Evolutionary conservation across 2,797 vertebrate species (phyloP).

Genomic region (Coregonus suidteri): DNA sequence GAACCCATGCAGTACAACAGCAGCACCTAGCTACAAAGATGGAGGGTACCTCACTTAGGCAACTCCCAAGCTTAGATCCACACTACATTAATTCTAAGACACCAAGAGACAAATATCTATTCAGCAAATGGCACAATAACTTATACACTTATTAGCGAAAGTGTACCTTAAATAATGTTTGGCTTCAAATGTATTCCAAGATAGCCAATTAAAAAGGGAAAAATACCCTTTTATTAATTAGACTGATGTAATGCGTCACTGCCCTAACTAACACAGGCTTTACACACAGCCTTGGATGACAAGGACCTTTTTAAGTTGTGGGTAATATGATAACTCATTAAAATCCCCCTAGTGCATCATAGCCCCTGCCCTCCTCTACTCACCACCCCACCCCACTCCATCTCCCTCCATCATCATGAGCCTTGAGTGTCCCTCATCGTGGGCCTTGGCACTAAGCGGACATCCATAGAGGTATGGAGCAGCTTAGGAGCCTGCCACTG

Average conservation of each 20-base stretch:
- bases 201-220: constrained; percentile 12
- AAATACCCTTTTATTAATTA: constrained; percentile 22
- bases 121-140: constrained; percentile 23
- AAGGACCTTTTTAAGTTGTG: constrained; percentile 1
- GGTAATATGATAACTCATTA: constrained; percentile 19
- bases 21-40: neutral
- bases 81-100: constrained; percentile 26
- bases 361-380: neutral
- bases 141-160: constrained; percentile 33
- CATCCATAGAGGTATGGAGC: neutral
- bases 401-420: neutral
- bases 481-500: neutral
- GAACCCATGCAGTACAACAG: neutral
- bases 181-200: constrained; percentile 18
- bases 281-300: neutral
- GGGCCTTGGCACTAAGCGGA: neutral
- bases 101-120: constrained; percentile 32
- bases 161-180: constrained; percentile 25
- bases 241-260: constrained; percentile 3
- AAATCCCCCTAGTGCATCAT: neutral
- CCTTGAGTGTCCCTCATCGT: neutral
- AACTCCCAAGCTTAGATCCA: constrained; percentile 19
- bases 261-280: neutral
- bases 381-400: neutral
- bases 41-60: constrained; percentile 17